These are phyloP conservation scores for Rhopalosiphum maidis DNA, from an alignment of 1,140 invertebrate species.

Conservation along the genomic window DNA sequence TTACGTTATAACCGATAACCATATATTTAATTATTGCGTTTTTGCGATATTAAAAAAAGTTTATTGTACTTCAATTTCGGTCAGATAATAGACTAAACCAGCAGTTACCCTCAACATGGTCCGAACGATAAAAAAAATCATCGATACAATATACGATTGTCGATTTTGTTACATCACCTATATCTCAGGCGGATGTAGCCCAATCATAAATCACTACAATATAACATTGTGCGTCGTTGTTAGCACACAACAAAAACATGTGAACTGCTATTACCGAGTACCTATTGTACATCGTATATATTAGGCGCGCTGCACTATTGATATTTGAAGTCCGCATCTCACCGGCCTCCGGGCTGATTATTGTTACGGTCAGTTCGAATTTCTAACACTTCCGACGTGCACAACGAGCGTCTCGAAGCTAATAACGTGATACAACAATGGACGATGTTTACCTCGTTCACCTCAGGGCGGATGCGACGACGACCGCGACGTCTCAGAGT, in stretches of 20 bases:
- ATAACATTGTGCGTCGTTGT: too few relatives aligned
- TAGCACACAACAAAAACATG: background rate
- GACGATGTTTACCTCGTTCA: background rate
- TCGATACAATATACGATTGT: too few relatives aligned
- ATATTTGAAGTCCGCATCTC: background rate
- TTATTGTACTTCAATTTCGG: background rate
- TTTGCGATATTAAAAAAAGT: background rate
- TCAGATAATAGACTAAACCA: background rate
- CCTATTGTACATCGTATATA: background rate
- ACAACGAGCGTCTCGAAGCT: background rate
- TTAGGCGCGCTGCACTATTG: background rate
- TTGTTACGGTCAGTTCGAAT: conserved; percentile 13
- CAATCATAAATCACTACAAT: too few relatives aligned
- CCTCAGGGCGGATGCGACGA: background rate
- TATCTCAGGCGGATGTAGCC: too few relatives aligned
- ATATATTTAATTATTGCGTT: background rate
- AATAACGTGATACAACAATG: background rate
- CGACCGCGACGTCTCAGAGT: background rate
- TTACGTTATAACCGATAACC: background rate
- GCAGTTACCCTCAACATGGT: background rate
- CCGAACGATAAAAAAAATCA: too few relatives aligned
- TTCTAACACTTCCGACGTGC: background rate
- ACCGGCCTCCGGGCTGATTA: background rate
- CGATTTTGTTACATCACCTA: too few relatives aligned
- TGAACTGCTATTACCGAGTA: background rate